Evolutionary conservation across 2,113 vertebrate genomes (phyloP), one percentile per base, ranked within the genome.

Genomic region (Tragelaphus strepsiceros): DNA sequence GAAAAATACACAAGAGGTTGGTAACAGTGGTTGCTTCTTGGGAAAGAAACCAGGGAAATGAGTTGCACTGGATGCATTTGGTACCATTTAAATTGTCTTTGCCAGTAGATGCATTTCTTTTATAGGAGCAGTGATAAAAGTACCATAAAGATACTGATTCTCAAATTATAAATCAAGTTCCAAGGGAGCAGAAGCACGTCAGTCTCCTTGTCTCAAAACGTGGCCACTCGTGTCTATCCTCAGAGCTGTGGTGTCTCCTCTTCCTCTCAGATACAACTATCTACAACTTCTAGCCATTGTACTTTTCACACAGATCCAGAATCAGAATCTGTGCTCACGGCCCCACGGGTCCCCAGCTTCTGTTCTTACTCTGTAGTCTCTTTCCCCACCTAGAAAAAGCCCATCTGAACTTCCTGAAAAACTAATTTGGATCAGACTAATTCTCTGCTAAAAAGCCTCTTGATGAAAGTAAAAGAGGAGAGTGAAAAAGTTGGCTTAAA

Each of bases 51-150:
- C 24, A 35, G 71, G 51, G 59, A 58, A 59, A 64, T 28, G 15
- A 71, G n/a, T 64, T 91, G 81, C 88, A 54, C 59, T 67, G 12
- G n/a, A 74, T 88, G 14, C 77, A 88, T 93, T 96, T 88, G 89
- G 16, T 53, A 77, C 21, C 82, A 12, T 24, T 96, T 96, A 94
- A 43, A 90, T 84, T 93, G 53, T 74, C 94, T 95, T 90, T 32
- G 92, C 26, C 14, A 39, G 43, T 39, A 94, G 80, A 84, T 78
- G 14, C n/a, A 22, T 17, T 85, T 67, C 64, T 94, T 97, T 89
- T 88, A 88, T 53, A 86, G 96, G 19, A 90, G 87, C 19, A 32
- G 94, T 92, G 96, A 95, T 95, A 77, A 82, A 91, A 88, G 82
- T 5, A 71, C 24, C 21, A 71, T 94, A 84, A 90, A 93, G 58